Base-by-base conservation (phyloP, 1,140 invertebrate species). In the Scaptomyza graminum region DNA sequence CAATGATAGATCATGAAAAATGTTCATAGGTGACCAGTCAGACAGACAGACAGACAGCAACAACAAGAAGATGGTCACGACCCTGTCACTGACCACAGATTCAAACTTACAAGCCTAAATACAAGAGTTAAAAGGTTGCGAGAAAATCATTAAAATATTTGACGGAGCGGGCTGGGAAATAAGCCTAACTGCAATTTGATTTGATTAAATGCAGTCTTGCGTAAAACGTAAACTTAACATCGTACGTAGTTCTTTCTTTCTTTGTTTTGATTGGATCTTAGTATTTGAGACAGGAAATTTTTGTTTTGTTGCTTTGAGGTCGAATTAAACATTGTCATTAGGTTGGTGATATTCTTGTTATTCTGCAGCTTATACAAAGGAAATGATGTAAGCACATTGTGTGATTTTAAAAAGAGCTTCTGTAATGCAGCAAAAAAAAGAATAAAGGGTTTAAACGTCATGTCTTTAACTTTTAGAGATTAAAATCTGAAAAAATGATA, bases 1-100 rank as follows among this genome's bases (percentile, higher is more conserved):
- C 68, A 66, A 71, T 71, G 68, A 71, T 71, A 66, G 68, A 66
- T 71, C 68, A 71, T 71, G 66, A 71, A 66, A 66, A 52, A 16
- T 65, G 52, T 71, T 65, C 18, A 22, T 22, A 22, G 18, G 18
- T 22, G 18, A 22, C 18, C 18, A 3, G 18, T 22, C 18, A 22
- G 18, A 22, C 18, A 22, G 18, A 22, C 55, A 7, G 7, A 31
- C 3, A 22, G 50, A 59, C 13, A 61, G 11, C 18, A 62, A 49
- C 49, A 69, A 22, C 56, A 22, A 47, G 4, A 18, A 39, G 12
- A 28, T 16, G 57, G 69, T 72, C 69, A 72, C 69, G 69, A 72
- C 63, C 69, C 63, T 41, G 31, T 52, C 13, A 51, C 55, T 43
- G 52, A 55, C 28, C 62, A 39, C 31, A 49, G 52, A 13, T 18